Conservation (phyloP, 2,888 invertebrate genomes). For the Agonopterix heracliana region DNA sequence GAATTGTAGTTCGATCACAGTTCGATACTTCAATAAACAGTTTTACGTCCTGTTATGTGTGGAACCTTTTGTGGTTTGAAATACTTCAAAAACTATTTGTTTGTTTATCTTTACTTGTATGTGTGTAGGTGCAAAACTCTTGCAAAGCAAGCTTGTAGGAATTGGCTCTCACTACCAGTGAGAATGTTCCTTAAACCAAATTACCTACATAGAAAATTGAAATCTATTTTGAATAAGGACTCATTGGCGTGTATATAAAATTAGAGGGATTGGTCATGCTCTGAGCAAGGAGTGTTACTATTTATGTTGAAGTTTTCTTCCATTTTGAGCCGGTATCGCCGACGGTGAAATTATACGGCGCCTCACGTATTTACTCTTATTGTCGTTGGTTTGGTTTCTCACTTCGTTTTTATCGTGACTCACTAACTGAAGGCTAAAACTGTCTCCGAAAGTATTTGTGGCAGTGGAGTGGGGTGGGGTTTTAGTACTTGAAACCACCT, state of each 20-base stretch:
- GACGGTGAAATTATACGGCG: conserved; percentile 67
- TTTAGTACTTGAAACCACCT: no score
- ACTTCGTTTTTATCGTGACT: conserved; percentile 60
- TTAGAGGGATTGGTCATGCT: conserved; percentile 68
- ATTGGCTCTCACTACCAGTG: neutral
- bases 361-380: conserved; percentile 49
- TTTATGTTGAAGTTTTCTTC: conserved; percentile 54
- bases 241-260: conserved; percentile 33
- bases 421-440: conserved; percentile 53
- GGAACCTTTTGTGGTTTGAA: no score
- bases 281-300: conserved; percentile 35
- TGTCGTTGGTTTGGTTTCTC: conserved; percentile 44
- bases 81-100: no score
- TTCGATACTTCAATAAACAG: no score
- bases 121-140: no score
- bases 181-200: neutral
- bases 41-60: no score
- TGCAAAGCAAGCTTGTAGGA: neutral
- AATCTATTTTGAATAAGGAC: conserved; percentile 21
- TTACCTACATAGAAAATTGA: neutral
- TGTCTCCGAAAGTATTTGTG: conserved; percentile 13
- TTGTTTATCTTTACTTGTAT: no score
- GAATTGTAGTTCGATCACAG: no score
- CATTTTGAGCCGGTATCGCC: conserved; percentile 51
- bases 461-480: neutral